phyloP scores from a whole-genome alignment of 2,113 vertebrate species.

The Salminus brasiliensis region DNA sequence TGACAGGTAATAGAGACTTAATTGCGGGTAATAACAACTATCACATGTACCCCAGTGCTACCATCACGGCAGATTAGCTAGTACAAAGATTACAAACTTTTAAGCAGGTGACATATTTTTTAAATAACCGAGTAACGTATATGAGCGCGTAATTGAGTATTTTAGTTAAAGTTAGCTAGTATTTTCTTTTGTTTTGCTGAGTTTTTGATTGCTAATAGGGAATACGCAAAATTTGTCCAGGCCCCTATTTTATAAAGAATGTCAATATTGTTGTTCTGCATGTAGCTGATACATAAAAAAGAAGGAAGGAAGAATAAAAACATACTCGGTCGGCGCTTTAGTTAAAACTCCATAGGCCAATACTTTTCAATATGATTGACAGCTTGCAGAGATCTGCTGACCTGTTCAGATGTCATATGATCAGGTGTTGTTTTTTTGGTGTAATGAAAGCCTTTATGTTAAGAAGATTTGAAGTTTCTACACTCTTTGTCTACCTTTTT shows the following conservation, averaged over 20 bases:
- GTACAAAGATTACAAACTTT: background rate
- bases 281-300: background rate
- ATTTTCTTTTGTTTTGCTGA: background rate
- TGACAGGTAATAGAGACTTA: slow-evolving; percentile 84
- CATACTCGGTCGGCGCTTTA: background rate
- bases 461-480: no score
- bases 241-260: background rate
- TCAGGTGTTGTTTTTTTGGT: no score
- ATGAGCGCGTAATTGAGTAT: no score
- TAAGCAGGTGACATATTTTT: background rate
- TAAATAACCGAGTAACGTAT: no score
- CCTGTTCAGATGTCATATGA: no score
- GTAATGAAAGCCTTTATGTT: background rate
- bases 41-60: background rate
- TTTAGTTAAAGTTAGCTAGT: background rate
- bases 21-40: background rate
- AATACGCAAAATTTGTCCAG: background rate
- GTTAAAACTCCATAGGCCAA: background rate
- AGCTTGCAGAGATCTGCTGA: background rate
- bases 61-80: background rate
- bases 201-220: background rate
- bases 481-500: background rate
- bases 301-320: background rate
- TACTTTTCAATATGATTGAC: background rate
- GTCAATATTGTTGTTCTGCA: background rate